A percentile compares a stretch with the other conserved stretches of the same genome.
These are phyloP conservation scores for Larimichthys polyactis DNA, from an alignment of 2,113 vertebrate species.

Conservation along the genomic window DNA sequence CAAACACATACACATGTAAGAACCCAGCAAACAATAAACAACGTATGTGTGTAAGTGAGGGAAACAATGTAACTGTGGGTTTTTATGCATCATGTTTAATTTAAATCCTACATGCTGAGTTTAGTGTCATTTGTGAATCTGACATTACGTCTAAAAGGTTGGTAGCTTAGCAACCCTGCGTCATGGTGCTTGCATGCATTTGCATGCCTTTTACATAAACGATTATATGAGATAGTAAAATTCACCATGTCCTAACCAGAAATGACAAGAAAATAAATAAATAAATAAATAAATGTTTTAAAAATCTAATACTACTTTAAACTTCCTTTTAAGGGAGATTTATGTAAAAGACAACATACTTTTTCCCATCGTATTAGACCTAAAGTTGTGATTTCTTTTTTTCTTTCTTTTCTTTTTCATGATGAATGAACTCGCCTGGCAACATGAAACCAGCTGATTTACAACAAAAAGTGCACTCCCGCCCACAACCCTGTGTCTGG, in stretches of 20 bases:
- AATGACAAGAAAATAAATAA: not conserved
- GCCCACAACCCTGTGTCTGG: not conserved
- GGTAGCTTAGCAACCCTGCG: not conserved
- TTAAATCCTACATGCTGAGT: not conserved
- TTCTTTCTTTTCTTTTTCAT: not conserved
- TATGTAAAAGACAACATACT: not conserved
- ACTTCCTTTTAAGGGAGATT: slow-evolving; percentile 11
- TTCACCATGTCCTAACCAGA: not conserved
- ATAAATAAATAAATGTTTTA: no score
- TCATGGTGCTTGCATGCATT: slow-evolving; percentile 28
- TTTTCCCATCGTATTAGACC: not conserved
- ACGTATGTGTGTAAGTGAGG: not conserved
- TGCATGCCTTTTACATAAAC: slow-evolving; percentile 56
- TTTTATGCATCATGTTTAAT: not conserved
- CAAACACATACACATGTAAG: slow-evolving; percentile 11
- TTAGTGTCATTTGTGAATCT: not conserved
- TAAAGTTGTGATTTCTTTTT: not conserved
- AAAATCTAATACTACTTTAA: not conserved
- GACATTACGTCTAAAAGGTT: slow-evolving; percentile 3
- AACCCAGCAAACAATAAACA: slow-evolving; percentile 6
- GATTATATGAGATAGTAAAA: slow-evolving; percentile 14
- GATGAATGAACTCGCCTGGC: slow-evolving; percentile 13
- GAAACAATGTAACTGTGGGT: not conserved
- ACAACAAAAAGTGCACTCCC: not conserved
- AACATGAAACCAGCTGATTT: slow-evolving; percentile 7